These are phyloP conservation scores for Cryptotis parvus DNA, from an alignment of 2,113 vertebrate species.

Conservation along the genomic window DNA sequence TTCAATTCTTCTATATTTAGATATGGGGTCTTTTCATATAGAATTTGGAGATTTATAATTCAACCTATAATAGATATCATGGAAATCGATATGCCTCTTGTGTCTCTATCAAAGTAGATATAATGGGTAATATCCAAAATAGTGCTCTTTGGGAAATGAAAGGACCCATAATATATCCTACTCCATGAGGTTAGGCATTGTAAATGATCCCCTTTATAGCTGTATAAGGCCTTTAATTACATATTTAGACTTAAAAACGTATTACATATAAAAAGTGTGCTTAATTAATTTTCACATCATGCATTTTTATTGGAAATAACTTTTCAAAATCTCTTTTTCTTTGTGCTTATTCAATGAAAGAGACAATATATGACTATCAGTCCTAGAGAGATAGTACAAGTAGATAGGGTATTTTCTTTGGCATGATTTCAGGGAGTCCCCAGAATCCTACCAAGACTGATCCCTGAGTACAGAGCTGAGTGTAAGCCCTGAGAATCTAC, in stretches of 20 bases:
- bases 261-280: too few species aligned
- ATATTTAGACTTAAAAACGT: too few species aligned
- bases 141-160: neutral
- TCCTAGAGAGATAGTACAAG: too few species aligned
- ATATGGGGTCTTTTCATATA: neutral
- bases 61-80: neutral
- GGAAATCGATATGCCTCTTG: neutral
- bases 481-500: too few species aligned
- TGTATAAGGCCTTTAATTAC: neutral
- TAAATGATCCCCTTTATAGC: neutral
- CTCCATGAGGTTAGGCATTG: neutral
- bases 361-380: too few species aligned
- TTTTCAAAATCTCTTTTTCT: neutral
- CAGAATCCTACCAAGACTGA: too few species aligned
- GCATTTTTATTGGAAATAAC: neutral
- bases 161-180: neutral
- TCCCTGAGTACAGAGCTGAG: too few species aligned
- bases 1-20: neutral
- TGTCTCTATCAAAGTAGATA: neutral
- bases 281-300: too few species aligned
- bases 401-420: too few species aligned
- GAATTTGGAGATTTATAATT: neutral
- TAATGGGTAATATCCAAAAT: neutral
- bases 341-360: neutral
- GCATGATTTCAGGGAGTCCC: too few species aligned